Conservation (phyloP, 2,113 vertebrate species). For the Sporophila hypoxantha region DNA sequence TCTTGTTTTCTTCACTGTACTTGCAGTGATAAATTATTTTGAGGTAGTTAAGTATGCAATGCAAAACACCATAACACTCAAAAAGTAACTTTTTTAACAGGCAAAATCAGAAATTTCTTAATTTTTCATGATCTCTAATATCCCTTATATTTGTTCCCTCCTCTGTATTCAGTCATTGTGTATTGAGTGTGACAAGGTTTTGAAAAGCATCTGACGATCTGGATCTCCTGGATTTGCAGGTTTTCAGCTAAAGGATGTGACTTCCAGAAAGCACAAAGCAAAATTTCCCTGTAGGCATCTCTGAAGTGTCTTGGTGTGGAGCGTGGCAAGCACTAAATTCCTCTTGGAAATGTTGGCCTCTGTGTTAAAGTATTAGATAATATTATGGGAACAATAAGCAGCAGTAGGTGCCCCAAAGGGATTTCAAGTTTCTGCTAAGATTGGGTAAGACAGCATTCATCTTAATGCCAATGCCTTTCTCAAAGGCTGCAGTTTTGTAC, state of each 20-base stretch:
- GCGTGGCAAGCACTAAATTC: not conserved
- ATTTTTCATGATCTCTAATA: not conserved
- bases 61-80: not conserved
- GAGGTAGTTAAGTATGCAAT: not conserved
- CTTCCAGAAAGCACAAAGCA: not conserved
- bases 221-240: not conserved
- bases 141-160: not conserved
- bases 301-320: not conserved
- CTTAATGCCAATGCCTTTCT: constrained; percentile 44
- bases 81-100: not conserved
- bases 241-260: not conserved
- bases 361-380: constrained; percentile 18
- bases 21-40: not conserved
- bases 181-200: not conserved
- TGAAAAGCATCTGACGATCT: not conserved
- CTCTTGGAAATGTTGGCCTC: not conserved
- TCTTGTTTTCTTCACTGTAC: not conserved
- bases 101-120: not conserved
- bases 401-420: constrained; percentile 20
- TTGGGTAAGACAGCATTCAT: constrained; percentile 41
- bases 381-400: constrained; percentile 13
- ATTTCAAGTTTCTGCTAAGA: constrained; percentile 31
- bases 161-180: not conserved
- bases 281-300: not conserved
- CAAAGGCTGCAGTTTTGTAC: not conserved